Evolutionary conservation across 37 sponge, comb jelly and placozoan species (phyloP).

Genomic region (Eunapius fragilis): DNA sequence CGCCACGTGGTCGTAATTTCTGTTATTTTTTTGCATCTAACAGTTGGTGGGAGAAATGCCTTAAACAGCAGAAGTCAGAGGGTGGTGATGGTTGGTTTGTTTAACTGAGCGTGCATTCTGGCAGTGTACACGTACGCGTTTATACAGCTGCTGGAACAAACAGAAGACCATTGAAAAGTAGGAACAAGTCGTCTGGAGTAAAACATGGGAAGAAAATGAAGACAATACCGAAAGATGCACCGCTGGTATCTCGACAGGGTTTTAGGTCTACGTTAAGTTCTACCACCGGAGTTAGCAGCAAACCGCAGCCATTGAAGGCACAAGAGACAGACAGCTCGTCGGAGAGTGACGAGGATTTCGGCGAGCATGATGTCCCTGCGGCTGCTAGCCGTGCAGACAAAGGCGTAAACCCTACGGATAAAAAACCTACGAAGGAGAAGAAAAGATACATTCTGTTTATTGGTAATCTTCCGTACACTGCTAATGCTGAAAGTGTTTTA

Average conservation of each 20-base stretch:
- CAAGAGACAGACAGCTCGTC: background rate
- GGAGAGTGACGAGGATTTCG: background rate
- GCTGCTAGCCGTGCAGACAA: background rate
- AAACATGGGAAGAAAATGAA: background rate
- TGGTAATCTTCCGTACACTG: slow-evolving; percentile 75
- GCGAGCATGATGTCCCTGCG: background rate
- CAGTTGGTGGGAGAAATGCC: background rate
- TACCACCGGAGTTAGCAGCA: background rate
- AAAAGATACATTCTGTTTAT: slow-evolving; percentile 62
- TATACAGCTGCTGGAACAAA: background rate
- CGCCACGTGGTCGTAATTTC: background rate
- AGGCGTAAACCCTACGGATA: background rate
- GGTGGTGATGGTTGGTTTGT: background rate
- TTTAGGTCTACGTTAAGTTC: background rate
- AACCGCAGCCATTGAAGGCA: background rate
- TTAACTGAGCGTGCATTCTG: background rate
- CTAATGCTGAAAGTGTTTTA: slow-evolving; percentile 49
- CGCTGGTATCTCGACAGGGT: background rate
- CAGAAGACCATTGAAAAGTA: background rate
- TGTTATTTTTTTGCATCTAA: background rate
- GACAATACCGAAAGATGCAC: background rate
- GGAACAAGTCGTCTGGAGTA: background rate
- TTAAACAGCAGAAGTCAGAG: background rate
- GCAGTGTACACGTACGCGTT: background rate
- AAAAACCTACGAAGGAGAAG: background rate